Conservation (phyloP, 1,140 invertebrate genomes). For the Hyles vespertilio region DNA sequence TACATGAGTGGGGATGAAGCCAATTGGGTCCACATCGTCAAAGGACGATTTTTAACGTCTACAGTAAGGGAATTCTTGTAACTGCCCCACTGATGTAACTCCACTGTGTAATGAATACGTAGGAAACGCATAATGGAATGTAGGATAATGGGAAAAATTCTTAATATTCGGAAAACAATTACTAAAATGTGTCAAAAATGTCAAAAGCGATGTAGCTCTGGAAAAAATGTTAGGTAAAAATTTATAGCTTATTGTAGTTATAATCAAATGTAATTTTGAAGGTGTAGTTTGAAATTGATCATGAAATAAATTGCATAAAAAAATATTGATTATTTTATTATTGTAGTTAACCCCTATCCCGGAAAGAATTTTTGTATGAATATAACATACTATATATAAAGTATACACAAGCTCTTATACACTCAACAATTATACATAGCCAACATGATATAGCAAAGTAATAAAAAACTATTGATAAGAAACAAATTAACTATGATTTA, state of each 20-base stretch:
- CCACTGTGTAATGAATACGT: constrained; percentile 36
- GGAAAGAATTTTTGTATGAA: too few relatives aligned
- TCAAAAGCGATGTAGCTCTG: constrained; percentile 47
- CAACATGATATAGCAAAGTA: too few relatives aligned
- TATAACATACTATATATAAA: too few relatives aligned
- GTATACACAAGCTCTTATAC: too few relatives aligned
- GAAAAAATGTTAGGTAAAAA: constrained; percentile 60
- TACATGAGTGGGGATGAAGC: constrained; percentile 18
- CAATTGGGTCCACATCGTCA: constrained; percentile 16
- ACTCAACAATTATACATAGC: too few relatives aligned
- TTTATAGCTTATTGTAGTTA: constrained; percentile 72
- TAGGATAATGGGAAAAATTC: constrained; percentile 34
- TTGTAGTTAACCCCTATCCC: too few relatives aligned
- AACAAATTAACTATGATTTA: too few relatives aligned
- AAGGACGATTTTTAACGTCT: constrained; percentile 20
- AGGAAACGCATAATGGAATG: constrained; percentile 58
- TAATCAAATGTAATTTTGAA: constrained; percentile 73
- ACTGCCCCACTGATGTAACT: constrained; percentile 22
- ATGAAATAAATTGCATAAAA: constrained; percentile 67
- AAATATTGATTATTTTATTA: constrained; percentile 32
- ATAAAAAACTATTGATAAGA: too few relatives aligned
- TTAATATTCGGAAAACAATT: too few relatives aligned
- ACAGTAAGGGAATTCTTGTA: constrained; percentile 5
- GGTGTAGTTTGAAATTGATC: constrained; percentile 73
- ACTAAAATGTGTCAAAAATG: constrained; percentile 61